Percentiles rank a stretch among this genome's conserved stretches.
Conservation (phyloP, 2,888 invertebrate species). For the Drosophila macrospina region DNA sequence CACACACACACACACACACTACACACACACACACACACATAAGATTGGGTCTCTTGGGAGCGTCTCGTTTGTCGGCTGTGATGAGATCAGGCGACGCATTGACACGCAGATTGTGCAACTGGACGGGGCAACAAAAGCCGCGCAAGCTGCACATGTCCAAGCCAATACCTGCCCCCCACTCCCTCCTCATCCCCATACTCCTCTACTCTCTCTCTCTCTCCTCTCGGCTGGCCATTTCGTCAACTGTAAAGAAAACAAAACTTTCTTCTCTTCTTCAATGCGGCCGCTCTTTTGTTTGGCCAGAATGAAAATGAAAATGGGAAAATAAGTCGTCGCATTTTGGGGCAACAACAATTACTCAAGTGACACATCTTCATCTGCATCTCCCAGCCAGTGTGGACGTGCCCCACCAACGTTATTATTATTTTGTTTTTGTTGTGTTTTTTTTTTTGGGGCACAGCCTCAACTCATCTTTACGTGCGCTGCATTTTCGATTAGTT, state of each 20-base stretch:
- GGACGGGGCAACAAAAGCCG: conserved; percentile 53
- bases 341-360: conserved; percentile 69
- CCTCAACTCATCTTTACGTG: conserved; percentile 64
- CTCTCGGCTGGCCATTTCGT: conserved; percentile 2
- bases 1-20: conserved; percentile 24
- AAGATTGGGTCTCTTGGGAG: conserved; percentile 64
- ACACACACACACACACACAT: conserved; percentile 24
- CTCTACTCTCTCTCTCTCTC: background rate
- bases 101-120: conserved; percentile 78
- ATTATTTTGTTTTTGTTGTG: too few species aligned
- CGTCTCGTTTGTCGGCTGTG: conserved; percentile 37
- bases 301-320: conserved; percentile 44
- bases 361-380: conserved; percentile 68
- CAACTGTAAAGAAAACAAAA: conserved; percentile 31
- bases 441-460: conserved; percentile 48
- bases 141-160: conserved; percentile 71
- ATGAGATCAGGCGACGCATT: conserved; percentile 66
- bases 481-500: conserved; percentile 64
- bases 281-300: conserved; percentile 35
- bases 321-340: conserved; percentile 40
- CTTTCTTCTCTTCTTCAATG: conserved; percentile 44
- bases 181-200: background rate
- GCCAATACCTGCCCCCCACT: conserved; percentile 2
- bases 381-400: conserved; percentile 30
- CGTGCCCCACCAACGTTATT: conserved; percentile 7